Evolutionary conservation across 2,113 vertebrate genomes (phyloP).

Genomic region (Brachypodius melanocephalos): DNA sequence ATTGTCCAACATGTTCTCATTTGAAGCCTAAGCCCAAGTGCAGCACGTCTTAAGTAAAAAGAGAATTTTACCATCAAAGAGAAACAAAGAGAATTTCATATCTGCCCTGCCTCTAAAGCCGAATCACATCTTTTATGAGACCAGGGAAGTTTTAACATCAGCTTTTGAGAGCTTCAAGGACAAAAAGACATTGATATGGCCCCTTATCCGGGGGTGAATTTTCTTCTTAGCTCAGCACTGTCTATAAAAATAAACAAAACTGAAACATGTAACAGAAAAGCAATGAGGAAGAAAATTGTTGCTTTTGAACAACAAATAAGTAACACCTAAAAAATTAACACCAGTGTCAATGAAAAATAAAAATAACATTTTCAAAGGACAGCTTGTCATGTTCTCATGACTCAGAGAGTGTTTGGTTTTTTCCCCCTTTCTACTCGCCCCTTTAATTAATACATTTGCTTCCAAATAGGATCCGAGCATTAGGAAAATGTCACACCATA

Average conservation of each 20-base stretch:
- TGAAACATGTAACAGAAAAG: not conserved
- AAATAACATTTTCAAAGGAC: conserved; percentile 60
- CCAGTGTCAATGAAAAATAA: conserved; percentile 22
- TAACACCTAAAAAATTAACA: conserved; percentile 48
- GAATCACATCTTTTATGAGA: not conserved
- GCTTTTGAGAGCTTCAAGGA: not conserved
- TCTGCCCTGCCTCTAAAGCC: not conserved
- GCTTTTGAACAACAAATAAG: conserved; percentile 33
- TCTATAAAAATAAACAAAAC: conserved; percentile 13
- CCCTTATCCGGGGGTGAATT: not conserved
- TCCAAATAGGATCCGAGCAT: conserved; percentile 59
- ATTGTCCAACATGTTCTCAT: not conserved
- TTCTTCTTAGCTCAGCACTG: not conserved
- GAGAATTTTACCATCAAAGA: conserved; percentile 22
- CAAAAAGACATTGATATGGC: conserved; percentile 2
- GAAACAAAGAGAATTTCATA: conserved; percentile 39
- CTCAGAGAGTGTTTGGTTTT: conserved; percentile 52
- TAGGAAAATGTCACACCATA: conserved; percentile 71
- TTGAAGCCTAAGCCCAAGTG: not conserved
- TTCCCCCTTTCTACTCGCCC: conserved; percentile 1
- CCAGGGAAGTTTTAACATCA: not conserved
- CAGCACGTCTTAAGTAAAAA: not conserved
- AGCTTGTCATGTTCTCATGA: conserved; percentile 59
- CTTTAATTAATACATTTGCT: conserved; percentile 68
- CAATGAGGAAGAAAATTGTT: not conserved